phyloP scores from a whole-genome alignment of 2,888 invertebrate genomes.

The Sisyra terminalis region DNA sequence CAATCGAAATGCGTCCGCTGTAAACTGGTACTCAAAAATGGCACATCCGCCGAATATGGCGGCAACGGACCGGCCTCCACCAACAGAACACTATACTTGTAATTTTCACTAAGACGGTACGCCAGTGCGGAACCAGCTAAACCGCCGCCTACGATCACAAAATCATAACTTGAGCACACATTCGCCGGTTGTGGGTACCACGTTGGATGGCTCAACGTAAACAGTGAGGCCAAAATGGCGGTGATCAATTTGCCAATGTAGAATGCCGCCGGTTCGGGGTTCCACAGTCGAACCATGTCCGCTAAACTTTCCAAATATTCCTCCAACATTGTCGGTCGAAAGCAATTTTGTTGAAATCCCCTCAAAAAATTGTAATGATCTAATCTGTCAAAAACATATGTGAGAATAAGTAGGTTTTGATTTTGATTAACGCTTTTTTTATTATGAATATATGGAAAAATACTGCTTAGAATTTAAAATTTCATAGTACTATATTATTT shows the following conservation, averaged over 20 bases:
- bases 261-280: not conserved
- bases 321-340: not conserved
- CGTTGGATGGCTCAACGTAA: not conserved
- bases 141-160: slow-evolving; percentile 29
- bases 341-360: not conserved
- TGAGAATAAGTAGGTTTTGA: not conserved
- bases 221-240: not conserved
- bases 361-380: too few relatives aligned
- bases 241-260: not conserved
- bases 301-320: not conserved
- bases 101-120: slow-evolving; percentile 26
- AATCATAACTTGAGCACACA: slow-evolving; percentile 2
- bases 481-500: not conserved
- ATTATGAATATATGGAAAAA: too few relatives aligned
- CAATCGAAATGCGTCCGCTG: slow-evolving; percentile 17
- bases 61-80: slow-evolving; percentile 35
- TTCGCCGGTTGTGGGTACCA: not conserved
- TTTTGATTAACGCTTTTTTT: too few relatives aligned
- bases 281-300: not conserved
- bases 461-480: slow-evolving; percentile 1
- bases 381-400: not conserved
- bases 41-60: slow-evolving; percentile 18
- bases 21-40: slow-evolving; percentile 10
- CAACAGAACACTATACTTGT: slow-evolving; percentile 29
- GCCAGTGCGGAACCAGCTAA: slow-evolving; percentile 36